Base-by-base conservation (phyloP, 2,888 invertebrate species). In the Seira sanloemensis region DNA sequence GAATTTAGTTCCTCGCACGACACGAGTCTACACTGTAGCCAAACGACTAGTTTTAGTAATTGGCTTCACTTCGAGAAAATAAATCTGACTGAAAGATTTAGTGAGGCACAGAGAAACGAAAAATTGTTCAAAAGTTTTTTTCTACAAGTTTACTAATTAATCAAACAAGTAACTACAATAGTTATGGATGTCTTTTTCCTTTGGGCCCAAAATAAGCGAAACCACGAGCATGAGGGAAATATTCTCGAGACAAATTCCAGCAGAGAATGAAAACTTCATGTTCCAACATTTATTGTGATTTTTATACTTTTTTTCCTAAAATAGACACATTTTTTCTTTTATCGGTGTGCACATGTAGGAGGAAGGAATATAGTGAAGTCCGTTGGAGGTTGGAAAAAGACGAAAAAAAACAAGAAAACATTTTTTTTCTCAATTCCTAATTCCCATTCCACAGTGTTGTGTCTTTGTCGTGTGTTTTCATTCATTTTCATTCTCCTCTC, bases 241-340 rank as follows among this genome's bases (percentile, higher is more conserved):
- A 12, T 16, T 73, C 46, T n/a, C 19, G 19, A n/a, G 50, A 21
- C 12, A 58, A 50, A 24, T 21, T 66, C n/a, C 50, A 16, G 16
- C 2, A 9, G 50, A 18, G 24, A 37, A 69, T 1, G n/a, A 23
- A 72, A 72, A 72, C 54, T 68, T 77, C 68, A 68, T 58, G 68
- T 26, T 26, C 50, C 67, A 50, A n/a, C 26, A 67, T 77, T 26
- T 26, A 7, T 9, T 50, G 9, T 50, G 54, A 27, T 25, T n/a
- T n/a, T n/a, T n/a, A n/a, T 18, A 50, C 25, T 27, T 66, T 37
- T 21, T 72, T 65, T 71, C 79, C 67, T 23, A 79, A 79, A 79
- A 79, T 79, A 79, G 79, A 79, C 78, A 72, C 62, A 71, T 24
- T 21, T 37, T 25, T 27, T n/a, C n/a, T n/a, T n/a, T n/a, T n/a